phyloP scores from a whole-genome alignment of 2,113 vertebrate genomes.

The Misgurnus anguillicaudatus region DNA sequence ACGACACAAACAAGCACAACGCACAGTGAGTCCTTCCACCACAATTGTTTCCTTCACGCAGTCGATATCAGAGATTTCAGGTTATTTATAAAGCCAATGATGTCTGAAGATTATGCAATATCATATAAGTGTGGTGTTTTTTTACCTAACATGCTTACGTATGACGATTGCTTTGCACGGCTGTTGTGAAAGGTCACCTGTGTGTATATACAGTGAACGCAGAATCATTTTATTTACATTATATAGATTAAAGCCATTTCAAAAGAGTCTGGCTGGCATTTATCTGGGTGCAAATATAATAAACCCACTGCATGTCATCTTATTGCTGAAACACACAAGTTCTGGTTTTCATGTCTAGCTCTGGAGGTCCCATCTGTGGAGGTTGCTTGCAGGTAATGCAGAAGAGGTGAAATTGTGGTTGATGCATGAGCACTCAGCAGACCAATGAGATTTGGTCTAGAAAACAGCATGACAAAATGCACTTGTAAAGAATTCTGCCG shows the following conservation, averaged over 20 bases:
- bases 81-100: conserved; percentile 43
- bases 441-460: conserved; percentile 37
- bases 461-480: conserved; percentile 42
- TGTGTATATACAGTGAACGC: neutral
- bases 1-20: conserved; percentile 29
- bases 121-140: conserved; percentile 26
- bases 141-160: conserved; percentile 12
- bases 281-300: conserved; percentile 31
- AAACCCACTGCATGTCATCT: conserved; percentile 37
- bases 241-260: conserved; percentile 26
- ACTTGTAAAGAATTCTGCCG: conserved; percentile 34
- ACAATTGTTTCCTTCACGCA: conserved; percentile 32
- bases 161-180: conserved; percentile 29
- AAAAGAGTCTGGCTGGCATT: conserved; percentile 22
- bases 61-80: conserved; percentile 54
- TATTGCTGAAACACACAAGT: conserved; percentile 15
- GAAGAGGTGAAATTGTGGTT: conserved; percentile 38
- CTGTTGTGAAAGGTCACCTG: conserved; percentile 25
- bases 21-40: conserved; percentile 21
- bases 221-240: conserved; percentile 28
- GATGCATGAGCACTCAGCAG: conserved; percentile 39
- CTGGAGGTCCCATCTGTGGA: conserved; percentile 32
- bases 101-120: conserved; percentile 44
- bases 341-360: conserved; percentile 24
- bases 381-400: conserved; percentile 13